A percentile compares a stretch with the other conserved stretches of the same genome.
Conservation (phyloP, 2,888 invertebrate genomes). For the Ornithoptera alexandrae region DNA sequence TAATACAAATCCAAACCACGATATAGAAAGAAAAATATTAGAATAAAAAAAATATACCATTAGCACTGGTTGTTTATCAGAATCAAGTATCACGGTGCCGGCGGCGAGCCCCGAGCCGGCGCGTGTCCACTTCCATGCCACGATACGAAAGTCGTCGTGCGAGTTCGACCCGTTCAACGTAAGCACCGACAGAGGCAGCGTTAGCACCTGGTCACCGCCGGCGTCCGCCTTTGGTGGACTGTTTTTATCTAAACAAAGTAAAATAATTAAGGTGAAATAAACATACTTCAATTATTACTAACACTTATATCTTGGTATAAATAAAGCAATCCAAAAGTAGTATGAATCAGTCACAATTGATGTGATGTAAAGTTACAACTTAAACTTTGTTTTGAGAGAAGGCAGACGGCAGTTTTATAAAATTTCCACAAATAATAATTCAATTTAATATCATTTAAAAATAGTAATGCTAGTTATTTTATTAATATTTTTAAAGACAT, state of each 20-base stretch:
- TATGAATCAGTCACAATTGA: too few relatives aligned
- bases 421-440: background rate
- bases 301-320: too few relatives aligned
- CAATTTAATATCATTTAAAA: too few relatives aligned
- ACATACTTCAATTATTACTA: background rate
- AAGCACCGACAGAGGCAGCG: constrained; percentile 87
- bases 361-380: too few relatives aligned
- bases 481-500: too few relatives aligned
- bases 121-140: constrained; percentile 90
- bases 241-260: constrained; percentile 86
- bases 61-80: constrained; percentile 88
- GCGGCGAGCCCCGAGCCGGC: constrained; percentile 89
- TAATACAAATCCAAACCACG: background rate
- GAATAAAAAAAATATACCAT: constrained; percentile 47
- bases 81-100: constrained; percentile 87
- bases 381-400: too few relatives aligned
- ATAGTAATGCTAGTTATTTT: too few relatives aligned
- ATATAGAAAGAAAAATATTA: background rate
- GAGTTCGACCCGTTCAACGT: constrained; percentile 92
- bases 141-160: constrained; percentile 91
- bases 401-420: background rate
- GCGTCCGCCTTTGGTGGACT: constrained; percentile 93
- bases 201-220: constrained; percentile 89
- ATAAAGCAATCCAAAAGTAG: too few relatives aligned
- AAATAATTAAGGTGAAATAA: background rate